Evolutionary conservation across 2,888 invertebrate genomes (phyloP).

Genomic region (Synergus japonicus): DNA sequence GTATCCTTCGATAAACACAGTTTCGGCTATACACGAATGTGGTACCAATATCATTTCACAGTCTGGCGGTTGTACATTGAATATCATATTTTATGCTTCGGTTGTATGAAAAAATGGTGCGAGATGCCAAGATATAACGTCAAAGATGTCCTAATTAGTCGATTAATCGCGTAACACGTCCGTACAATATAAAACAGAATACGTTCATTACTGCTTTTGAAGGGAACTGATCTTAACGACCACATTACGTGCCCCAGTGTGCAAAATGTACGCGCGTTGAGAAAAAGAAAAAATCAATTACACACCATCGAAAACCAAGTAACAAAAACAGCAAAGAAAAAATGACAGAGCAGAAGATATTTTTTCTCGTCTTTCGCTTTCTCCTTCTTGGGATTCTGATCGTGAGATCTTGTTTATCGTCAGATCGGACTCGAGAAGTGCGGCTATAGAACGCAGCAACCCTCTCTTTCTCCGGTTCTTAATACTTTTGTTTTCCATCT

Average conservation of each 20-base stretch:
- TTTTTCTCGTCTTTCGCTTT: slow-evolving; percentile 21
- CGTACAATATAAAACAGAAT: not conserved
- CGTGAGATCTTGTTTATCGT: slow-evolving; percentile 40
- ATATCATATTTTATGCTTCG: slow-evolving; percentile 28
- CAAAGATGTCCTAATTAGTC: slow-evolving; percentile 44
- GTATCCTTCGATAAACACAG: slow-evolving; percentile 29
- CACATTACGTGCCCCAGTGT: not conserved
- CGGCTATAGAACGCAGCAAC: slow-evolving; percentile 32
- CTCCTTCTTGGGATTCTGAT: slow-evolving; percentile 25
- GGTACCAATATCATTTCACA: not conserved
- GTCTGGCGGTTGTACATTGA: not conserved
- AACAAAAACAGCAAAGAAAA: slow-evolving; percentile 22
- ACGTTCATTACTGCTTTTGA: not conserved
- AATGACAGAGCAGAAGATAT: slow-evolving; percentile 24
- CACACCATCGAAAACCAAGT: slow-evolving; percentile 3
- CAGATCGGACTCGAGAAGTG: slow-evolving; percentile 37
- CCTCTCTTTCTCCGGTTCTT: slow-evolving; percentile 42
- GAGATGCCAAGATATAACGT: not conserved
- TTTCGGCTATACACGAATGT: slow-evolving; percentile 14
- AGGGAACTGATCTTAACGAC: not conserved
- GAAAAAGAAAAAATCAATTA: slow-evolving; percentile 6
- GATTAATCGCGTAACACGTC: slow-evolving; percentile 42
- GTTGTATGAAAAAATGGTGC: slow-evolving; percentile 33
- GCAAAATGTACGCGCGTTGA: not conserved
- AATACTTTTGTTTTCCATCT: slow-evolving; percentile 33